Conservation (phyloP, 1,140 invertebrate genomes). For the Meloidogyne hapla region DNA sequence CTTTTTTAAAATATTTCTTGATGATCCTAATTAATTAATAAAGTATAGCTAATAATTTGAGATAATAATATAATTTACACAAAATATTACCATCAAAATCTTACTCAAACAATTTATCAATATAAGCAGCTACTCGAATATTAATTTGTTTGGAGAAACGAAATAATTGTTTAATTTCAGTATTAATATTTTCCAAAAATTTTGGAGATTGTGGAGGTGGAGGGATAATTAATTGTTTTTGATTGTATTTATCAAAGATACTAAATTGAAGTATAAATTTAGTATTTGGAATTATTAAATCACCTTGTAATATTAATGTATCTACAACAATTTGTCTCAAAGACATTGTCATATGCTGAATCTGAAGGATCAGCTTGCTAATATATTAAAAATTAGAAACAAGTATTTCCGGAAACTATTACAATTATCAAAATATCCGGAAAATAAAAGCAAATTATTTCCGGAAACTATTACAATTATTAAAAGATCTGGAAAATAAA, state of each 20-base stretch:
- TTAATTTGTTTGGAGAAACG: neutral
- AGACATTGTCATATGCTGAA: neutral
- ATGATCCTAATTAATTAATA: too few relatives aligned
- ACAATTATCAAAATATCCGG: too few relatives aligned
- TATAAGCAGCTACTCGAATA: conserved; percentile 2
- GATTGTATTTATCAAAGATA: neutral
- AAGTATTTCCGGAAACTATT: too few relatives aligned
- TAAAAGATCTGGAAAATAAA: too few relatives aligned
- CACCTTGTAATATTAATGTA: neutral
- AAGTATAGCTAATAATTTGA: too few relatives aligned
- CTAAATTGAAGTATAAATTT: neutral
- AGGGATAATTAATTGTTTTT: neutral
- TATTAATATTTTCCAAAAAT: neutral
- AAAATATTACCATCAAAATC: conserved; percentile 3
- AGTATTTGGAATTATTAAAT: neutral
- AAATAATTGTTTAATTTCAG: neutral
- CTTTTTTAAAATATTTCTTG: neutral
- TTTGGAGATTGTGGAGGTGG: neutral
- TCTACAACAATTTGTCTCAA: neutral
- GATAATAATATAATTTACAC: too few relatives aligned
- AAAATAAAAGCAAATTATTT: too few relatives aligned
- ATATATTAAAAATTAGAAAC: too few relatives aligned
- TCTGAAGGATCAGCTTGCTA: neutral
- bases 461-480: too few relatives aligned
- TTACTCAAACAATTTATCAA: conserved; percentile 6